These are phyloP conservation scores for Dromas ardeola DNA, from an alignment of 2,113 vertebrate species.

Conservation along the genomic window DNA sequence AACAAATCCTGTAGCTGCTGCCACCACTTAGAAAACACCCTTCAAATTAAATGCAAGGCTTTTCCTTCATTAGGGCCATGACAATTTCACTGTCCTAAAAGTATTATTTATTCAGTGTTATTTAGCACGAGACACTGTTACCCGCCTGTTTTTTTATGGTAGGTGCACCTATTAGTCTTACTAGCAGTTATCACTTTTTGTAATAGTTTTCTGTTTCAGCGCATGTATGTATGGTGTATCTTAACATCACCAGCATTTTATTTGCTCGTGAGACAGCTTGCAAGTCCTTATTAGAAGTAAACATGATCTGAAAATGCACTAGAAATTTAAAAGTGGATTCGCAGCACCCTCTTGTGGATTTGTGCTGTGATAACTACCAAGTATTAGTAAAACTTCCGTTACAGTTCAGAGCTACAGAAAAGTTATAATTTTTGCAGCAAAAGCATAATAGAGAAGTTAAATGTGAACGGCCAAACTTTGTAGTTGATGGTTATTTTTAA, in stretches of 20 bases:
- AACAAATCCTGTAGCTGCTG: background rate
- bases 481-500: background rate
- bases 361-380: background rate
- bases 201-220: background rate
- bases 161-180: background rate
- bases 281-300: background rate
- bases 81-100: background rate
- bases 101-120: background rate
- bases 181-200: background rate
- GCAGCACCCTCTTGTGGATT: conserved; percentile 52
- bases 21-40: background rate
- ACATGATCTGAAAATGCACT: background rate
- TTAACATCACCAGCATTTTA: background rate
- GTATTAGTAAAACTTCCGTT: background rate
- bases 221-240: background rate
- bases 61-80: background rate
- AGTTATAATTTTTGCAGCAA: background rate
- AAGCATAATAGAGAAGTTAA: background rate
- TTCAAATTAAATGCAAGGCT: background rate
- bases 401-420: background rate
- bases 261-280: background rate
- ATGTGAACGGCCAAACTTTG: background rate
- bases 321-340: background rate
- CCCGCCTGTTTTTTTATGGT: background rate
- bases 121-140: background rate